Evolutionary conservation across 2,113 vertebrate genomes (phyloP).

Genomic region (Geothlypis trichas): DNA sequence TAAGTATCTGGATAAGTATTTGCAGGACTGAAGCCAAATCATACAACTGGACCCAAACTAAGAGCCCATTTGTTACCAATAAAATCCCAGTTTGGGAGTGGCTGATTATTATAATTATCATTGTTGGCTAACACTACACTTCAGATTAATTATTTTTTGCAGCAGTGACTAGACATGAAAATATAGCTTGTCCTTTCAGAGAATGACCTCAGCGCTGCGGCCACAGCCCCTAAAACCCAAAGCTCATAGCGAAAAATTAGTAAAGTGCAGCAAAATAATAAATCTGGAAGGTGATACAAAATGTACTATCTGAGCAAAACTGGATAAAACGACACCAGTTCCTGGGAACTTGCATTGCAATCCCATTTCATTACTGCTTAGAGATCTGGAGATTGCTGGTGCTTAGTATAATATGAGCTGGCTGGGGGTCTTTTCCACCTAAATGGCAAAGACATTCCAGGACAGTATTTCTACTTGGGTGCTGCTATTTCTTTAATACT

Average conservation of each 20-base stretch:
- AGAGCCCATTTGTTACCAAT: slow-evolving; percentile 34
- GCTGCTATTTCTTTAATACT: not conserved
- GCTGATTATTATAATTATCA: not conserved
- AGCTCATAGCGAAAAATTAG: not conserved
- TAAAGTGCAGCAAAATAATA: not conserved
- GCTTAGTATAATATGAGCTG: not conserved
- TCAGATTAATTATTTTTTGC: not conserved
- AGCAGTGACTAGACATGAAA: not conserved
- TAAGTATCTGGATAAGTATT: slow-evolving; percentile 32
- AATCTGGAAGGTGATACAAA: not conserved
- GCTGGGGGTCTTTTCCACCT: not conserved
- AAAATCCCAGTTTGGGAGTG: not conserved
- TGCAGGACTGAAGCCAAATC: slow-evolving; percentile 49
- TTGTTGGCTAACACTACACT: not conserved
- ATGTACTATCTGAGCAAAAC: not conserved
- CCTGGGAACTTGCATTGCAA: not conserved
- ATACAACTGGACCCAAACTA: slow-evolving; percentile 9
- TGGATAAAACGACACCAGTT: not conserved
- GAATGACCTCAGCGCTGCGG: not conserved
- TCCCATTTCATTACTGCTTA: not conserved
- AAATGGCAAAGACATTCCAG: not conserved
- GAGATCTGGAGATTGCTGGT: not conserved
- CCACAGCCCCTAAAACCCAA: not conserved
- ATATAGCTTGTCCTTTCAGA: not conserved
- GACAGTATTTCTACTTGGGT: not conserved